phyloP scores from a whole-genome alignment of 2,888 invertebrate genomes.

The Neria commutata region DNA sequence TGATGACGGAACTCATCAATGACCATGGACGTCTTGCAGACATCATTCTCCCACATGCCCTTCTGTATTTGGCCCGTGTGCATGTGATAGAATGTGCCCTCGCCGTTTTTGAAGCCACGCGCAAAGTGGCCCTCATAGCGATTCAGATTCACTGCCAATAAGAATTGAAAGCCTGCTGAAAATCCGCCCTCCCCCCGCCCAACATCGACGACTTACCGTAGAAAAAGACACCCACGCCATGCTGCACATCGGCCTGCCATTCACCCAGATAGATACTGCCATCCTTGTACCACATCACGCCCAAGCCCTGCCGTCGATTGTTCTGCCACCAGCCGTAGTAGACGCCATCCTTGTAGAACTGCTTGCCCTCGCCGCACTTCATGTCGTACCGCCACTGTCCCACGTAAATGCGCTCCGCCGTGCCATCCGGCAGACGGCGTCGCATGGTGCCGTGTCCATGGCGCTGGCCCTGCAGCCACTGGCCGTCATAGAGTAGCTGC shows the following conservation, averaged over 20 bases:
- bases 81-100: constrained; percentile 56
- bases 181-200: not conserved
- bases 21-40: constrained; percentile 48
- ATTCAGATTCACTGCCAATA: constrained; percentile 52
- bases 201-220: constrained; percentile 49
- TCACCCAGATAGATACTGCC: constrained; percentile 55
- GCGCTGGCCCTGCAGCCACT: constrained; percentile 49
- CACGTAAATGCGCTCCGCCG: constrained; percentile 46
- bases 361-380: constrained; percentile 59
- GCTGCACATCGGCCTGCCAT: constrained; percentile 50
- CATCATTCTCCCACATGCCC: constrained; percentile 55
- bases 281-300: constrained; percentile 56
- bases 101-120: constrained; percentile 56
- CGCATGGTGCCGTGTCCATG: constrained; percentile 55
- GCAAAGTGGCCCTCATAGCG: constrained; percentile 58
- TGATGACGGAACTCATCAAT: constrained; percentile 52
- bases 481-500: constrained; percentile 54
- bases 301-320: constrained; percentile 53
- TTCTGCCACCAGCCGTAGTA: constrained; percentile 55
- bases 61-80: constrained; percentile 59
- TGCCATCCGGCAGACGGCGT: constrained; percentile 42
- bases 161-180: not conserved
- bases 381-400: constrained; percentile 53
- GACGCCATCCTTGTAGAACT: constrained; percentile 50
- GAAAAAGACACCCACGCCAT: constrained; percentile 56